These are phyloP conservation scores for Paratrypauchen microcephalus DNA, from an alignment of 2,797 vertebrate species.

Conservation along the genomic window DNA sequence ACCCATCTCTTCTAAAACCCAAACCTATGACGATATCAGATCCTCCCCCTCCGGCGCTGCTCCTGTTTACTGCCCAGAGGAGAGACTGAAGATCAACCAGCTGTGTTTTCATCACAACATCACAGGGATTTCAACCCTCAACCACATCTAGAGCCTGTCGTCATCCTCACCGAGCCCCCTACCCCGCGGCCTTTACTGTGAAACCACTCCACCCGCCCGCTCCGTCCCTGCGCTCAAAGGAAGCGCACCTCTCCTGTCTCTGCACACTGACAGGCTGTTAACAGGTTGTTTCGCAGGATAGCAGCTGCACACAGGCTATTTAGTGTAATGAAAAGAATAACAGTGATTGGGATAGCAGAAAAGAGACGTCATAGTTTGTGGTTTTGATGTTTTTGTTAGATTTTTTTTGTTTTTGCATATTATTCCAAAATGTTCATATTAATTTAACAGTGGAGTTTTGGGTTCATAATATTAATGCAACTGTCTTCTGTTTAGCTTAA, in stretches of 20 bases:
- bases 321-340: background rate
- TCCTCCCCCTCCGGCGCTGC: constrained; percentile 18
- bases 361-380: background rate
- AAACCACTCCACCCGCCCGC: constrained; percentile 57
- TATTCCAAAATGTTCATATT: too few species aligned
- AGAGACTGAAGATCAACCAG: constrained; percentile 13
- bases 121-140: constrained; percentile 59
- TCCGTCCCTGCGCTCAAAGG: constrained; percentile 42
- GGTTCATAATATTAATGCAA: too few species aligned
- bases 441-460: too few species aligned
- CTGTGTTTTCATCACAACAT: constrained; percentile 29
- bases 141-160: constrained; percentile 47
- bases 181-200: constrained; percentile 56
- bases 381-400: background rate
- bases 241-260: constrained; percentile 45
- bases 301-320: constrained; percentile 9
- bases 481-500: too few species aligned
- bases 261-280: constrained; percentile 43
- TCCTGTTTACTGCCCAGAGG: constrained; percentile 21
- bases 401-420: too few species aligned
- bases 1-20: background rate
- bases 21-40: constrained; percentile 17
- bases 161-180: constrained; percentile 49
- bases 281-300: constrained; percentile 27
- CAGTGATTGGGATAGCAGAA: background rate